A percentile compares a stretch with the other conserved stretches of the same genome.
Conservation (phyloP, 2,113 vertebrate genomes). For the Gobius niger region DNA sequence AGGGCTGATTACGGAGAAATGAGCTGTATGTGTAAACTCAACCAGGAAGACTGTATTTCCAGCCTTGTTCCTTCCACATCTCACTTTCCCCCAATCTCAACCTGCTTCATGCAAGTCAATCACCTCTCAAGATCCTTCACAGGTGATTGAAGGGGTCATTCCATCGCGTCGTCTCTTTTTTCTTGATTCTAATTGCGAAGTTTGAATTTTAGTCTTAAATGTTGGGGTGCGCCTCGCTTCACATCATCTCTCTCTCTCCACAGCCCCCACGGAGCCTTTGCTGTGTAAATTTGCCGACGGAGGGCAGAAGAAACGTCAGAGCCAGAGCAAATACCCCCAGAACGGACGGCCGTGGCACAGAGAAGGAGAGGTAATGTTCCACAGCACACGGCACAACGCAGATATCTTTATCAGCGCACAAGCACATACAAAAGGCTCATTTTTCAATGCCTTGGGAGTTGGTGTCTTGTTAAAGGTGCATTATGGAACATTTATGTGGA, state of each 20-base stretch:
- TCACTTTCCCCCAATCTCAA: too few relatives aligned
- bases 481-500: too few relatives aligned
- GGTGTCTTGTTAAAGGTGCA: too few relatives aligned
- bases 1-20: constrained; percentile 43
- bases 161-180: too few relatives aligned
- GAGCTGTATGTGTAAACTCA: background rate
- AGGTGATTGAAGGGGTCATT: too few relatives aligned
- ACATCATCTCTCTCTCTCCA: constrained; percentile 70
- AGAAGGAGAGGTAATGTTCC: constrained; percentile 89
- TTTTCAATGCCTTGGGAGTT: too few relatives aligned
- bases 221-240: constrained; percentile 59
- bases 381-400: background rate
- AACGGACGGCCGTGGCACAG: constrained; percentile 95
- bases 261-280: constrained; percentile 95
- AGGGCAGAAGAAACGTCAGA: constrained; percentile 97
- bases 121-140: too few relatives aligned
- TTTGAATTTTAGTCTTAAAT: background rate
- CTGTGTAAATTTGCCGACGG: constrained; percentile 98
- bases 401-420: too few relatives aligned
- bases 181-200: background rate
- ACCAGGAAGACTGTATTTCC: background rate
- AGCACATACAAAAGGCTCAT: too few relatives aligned
- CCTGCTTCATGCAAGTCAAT: too few relatives aligned
- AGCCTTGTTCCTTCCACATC: too few relatives aligned
- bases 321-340: constrained; percentile 97